A percentile compares a stretch with the other conserved stretches of the same genome.
These are phyloP conservation scores for Nebria brevicollis DNA, from an alignment of 2,888 invertebrate species.

Conservation along the genomic window DNA sequence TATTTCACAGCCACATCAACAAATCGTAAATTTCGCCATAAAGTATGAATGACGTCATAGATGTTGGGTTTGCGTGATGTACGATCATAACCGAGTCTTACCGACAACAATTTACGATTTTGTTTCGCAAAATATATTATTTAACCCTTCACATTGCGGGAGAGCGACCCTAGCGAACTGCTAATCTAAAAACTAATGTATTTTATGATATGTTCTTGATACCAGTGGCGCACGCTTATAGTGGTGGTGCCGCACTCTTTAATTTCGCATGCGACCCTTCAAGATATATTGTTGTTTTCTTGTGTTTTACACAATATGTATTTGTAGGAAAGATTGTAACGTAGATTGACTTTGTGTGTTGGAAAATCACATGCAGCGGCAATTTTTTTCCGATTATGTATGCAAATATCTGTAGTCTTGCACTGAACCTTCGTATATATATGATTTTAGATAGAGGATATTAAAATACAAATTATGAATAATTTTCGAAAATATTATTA, in stretches of 20 bases:
- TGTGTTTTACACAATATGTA: not conserved
- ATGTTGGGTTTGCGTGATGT: slow-evolving; percentile 29
- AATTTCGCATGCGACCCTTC: not conserved
- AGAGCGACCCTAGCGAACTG: not conserved
- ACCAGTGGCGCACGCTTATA: not conserved
- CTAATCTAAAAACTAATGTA: slow-evolving; percentile 1
- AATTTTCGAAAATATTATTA: too few relatives aligned
- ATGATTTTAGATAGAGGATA: too few relatives aligned
- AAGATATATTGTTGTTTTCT: not conserved
- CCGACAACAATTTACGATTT: slow-evolving; percentile 35
- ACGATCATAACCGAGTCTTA: slow-evolving; percentile 14
- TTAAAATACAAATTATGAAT: too few relatives aligned
- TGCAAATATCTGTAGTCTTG: not conserved
- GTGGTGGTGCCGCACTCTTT: not conserved
- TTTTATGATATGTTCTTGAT: not conserved
- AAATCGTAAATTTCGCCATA: slow-evolving; percentile 27
- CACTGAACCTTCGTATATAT: too few relatives aligned
- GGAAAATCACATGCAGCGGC: not conserved
- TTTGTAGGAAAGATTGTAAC: not conserved
- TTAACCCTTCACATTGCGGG: slow-evolving; percentile 4
- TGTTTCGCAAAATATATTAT: slow-evolving; percentile 38
- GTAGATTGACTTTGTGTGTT: not conserved
- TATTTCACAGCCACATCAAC: slow-evolving; percentile 32
- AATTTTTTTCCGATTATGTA: not conserved
- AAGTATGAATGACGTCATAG: slow-evolving; percentile 20